phyloP scores from a whole-genome alignment of 92 coral and sea anemone genomes.

The Palythoa grandis region DNA sequence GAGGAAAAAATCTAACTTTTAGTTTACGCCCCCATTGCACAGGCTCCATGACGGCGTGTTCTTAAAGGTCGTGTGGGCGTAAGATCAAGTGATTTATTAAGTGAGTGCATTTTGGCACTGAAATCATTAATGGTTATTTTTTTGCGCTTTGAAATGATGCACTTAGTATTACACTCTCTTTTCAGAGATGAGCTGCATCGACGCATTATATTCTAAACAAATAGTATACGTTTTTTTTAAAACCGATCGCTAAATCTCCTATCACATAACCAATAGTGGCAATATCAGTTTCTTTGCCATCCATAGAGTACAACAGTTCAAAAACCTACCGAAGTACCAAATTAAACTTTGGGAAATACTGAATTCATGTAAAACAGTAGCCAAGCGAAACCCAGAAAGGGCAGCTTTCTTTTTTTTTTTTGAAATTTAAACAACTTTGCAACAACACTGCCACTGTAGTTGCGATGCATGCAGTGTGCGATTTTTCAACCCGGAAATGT shows the following conservation, averaged over 20 bases:
- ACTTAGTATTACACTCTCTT: not conserved
- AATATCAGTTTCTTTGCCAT: too few species aligned
- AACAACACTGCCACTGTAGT: not conserved
- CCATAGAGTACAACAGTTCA: too few species aligned
- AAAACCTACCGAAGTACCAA: too few species aligned
- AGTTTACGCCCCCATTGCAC: not conserved
- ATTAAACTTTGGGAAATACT: too few species aligned
- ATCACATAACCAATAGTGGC: too few species aligned
- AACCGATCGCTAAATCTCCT: too few species aligned
- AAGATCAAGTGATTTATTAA: not conserved
- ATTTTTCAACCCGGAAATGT: slow-evolving; percentile 29
- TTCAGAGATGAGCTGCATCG: too few species aligned
- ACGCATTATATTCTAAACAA: too few species aligned
- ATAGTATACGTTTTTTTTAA: too few species aligned
- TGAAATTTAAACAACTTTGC: not conserved
- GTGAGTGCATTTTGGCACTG: not conserved
- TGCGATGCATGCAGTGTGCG: not conserved
- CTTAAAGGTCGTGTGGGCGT: not conserved
- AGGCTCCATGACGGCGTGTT: not conserved
- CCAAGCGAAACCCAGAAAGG: not conserved
- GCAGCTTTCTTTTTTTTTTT: not conserved
- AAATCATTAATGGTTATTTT: not conserved
- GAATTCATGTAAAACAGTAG: too few species aligned
- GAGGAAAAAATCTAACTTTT: not conserved
- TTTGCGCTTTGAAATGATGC: not conserved